Evolutionary conservation across 2,113 vertebrate genomes (phyloP).

Genomic region (Caloenas nicobarica): DNA sequence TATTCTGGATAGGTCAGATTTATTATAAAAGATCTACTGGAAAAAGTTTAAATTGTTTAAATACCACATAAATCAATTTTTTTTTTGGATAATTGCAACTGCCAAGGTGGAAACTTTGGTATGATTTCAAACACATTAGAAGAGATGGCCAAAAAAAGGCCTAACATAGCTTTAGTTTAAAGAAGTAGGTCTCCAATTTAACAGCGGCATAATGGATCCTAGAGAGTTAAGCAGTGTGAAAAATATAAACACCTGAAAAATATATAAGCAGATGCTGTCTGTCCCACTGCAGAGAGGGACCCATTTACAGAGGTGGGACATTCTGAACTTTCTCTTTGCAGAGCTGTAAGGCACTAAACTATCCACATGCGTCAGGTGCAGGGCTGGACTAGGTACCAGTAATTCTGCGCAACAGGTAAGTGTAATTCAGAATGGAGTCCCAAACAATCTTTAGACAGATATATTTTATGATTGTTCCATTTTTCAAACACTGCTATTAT

Average conservation of each 20-base stretch:
- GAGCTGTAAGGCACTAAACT: not conserved
- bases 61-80: not conserved
- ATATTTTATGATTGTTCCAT: not conserved
- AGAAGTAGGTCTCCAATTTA: not conserved
- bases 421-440: not conserved
- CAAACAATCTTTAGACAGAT: not conserved
- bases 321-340: not conserved
- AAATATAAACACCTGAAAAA: not conserved
- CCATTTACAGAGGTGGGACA: not conserved
- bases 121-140: not conserved
- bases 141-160: not conserved
- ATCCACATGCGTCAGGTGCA: accelerated
- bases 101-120: not conserved
- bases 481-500: not conserved
- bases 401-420: not conserved
- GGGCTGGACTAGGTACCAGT: not conserved
- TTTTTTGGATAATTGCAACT: not conserved
- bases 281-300: not conserved
- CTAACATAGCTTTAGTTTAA: not conserved
- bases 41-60: not conserved
- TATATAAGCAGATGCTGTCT: not conserved
- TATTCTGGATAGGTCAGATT: no score
- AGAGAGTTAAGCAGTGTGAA: not conserved
- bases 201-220: not conserved
- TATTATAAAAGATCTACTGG: not conserved